Conservation (phyloP, 2,888 invertebrate genomes). For the Malachius bipustulatus region DNA sequence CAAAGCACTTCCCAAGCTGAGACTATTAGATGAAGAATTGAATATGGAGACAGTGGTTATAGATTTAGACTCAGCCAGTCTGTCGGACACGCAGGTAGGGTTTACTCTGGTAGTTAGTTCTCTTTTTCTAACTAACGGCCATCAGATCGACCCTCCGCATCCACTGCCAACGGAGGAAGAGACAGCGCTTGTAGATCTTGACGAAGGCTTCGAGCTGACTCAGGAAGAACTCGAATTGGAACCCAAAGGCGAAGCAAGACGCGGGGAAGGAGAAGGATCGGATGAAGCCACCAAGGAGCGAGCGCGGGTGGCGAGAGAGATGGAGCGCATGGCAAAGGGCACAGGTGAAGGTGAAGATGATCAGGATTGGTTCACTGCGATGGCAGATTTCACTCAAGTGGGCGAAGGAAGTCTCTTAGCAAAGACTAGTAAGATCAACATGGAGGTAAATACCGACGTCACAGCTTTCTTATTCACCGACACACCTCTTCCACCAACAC, state of each 20-base stretch:
- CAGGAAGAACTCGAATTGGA: constrained; percentile 30
- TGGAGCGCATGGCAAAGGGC: constrained; percentile 16
- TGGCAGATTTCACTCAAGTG: constrained; percentile 1
- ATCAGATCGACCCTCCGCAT: constrained; percentile 36
- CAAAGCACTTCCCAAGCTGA: no score
- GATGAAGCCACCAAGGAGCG: neutral
- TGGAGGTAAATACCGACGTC: constrained; percentile 1
- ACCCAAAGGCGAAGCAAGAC: constrained; percentile 13
- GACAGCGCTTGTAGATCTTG: constrained; percentile 29
- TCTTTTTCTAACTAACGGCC: neutral
- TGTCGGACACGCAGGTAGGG: constrained; percentile 48
- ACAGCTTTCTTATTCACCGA: neutral
- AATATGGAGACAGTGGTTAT: no score
- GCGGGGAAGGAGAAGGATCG: constrained; percentile 24
- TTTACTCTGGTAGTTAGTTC: no score
- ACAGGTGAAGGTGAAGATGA: constrained; percentile 27
- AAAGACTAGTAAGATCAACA: neutral
- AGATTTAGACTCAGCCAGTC: constrained; percentile 46
- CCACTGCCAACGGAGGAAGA: constrained; percentile 29
- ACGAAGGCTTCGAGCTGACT: constrained; percentile 29
- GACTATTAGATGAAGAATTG: no score
- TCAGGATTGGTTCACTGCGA: constrained; percentile 20
- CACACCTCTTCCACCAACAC: neutral
- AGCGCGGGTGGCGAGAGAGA: neutral
- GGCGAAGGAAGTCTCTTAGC: neutral